Evolutionary conservation across 2,888 invertebrate genomes (phyloP), one percentile per base, ranked within the genome.

Genomic region (Eulithis prunata): DNA sequence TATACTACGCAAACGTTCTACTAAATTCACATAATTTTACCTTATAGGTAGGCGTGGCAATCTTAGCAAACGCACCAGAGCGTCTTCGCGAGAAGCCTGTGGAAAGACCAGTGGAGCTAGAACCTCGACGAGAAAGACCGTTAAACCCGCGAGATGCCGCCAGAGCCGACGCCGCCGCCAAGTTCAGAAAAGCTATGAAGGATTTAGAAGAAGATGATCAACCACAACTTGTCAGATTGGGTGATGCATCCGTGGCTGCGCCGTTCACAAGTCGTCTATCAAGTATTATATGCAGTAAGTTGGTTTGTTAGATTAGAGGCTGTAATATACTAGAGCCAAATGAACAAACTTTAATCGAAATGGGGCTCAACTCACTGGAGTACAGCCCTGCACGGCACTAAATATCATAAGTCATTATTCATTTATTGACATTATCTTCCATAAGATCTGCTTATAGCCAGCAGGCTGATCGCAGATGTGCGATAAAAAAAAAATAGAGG

Each of bases 181-280:
- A 94, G 61, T 86, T 96, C 43, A 95, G 96, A 71, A 95, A 95
- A 78, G 94, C 97, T 69, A 93, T 98, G 86, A 96, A 96, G 82
- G 98, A 98, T 78, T 87, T 98, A 71, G 98, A 98, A 74, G 98
- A 98, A 66, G 96, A 96, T 69, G 98, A 98, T 61, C 95, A 96
- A 77, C 95, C 96, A 1, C 97, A 97, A 75, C 94, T 99, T 55
- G 99, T 99, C 0, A 97, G 99, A 85, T 91, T 99, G 60, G 99
- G 99, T 2, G 99, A 99, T 89, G 99, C 99, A 3, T 99, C 98
- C 76, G 99, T 99, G 66, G 99, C 99, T 0, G 99, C 99, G 3
- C 99, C 99, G 0, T 99, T 99, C 84, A 99, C 99, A 0, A 99
- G 99, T 79, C 98, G 98, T 89, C 95, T 98, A 70, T 98, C 99